Evolutionary conservation across 2,888 invertebrate genomes (phyloP).

Genomic region (Celastrina argiolus): DNA sequence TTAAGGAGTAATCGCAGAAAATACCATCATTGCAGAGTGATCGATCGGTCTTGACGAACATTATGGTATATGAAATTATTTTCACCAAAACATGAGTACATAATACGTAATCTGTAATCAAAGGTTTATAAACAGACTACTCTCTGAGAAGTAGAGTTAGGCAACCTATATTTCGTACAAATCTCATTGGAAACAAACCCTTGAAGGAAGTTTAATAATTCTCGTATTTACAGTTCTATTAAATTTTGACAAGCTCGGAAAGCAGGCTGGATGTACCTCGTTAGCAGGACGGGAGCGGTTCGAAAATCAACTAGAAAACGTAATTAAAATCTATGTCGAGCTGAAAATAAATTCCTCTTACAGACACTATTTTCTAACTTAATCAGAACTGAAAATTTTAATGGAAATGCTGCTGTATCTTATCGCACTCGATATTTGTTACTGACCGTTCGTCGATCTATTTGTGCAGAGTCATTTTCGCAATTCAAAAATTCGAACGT

Average conservation of each 20-base stretch:
- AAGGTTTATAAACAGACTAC: too few species aligned
- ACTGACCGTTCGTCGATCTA: conserved; percentile 16
- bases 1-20: too few species aligned
- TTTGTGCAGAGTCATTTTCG: conserved; percentile 16
- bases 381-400: conserved; percentile 20
- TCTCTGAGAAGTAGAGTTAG: too few species aligned
- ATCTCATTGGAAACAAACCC: background rate
- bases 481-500: conserved; percentile 14
- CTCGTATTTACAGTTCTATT: background rate
- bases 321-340: conserved; percentile 19
- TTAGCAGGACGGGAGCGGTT: background rate
- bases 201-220: background rate
- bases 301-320: conserved; percentile 3
- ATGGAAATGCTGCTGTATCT: conserved; percentile 15
- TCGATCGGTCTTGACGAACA: too few species aligned
- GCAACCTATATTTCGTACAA: too few species aligned
- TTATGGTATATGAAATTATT: too few species aligned
- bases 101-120: too few species aligned
- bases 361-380: conserved; percentile 16
- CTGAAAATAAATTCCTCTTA: conserved; percentile 5
- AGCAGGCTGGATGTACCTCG: background rate
- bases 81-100: too few species aligned
- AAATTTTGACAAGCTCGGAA: background rate
- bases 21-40: too few species aligned
- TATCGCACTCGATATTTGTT: conserved; percentile 17